phyloP scores from a whole-genome alignment of 2,888 invertebrate genomes.

The Craniophora ligustri region DNA sequence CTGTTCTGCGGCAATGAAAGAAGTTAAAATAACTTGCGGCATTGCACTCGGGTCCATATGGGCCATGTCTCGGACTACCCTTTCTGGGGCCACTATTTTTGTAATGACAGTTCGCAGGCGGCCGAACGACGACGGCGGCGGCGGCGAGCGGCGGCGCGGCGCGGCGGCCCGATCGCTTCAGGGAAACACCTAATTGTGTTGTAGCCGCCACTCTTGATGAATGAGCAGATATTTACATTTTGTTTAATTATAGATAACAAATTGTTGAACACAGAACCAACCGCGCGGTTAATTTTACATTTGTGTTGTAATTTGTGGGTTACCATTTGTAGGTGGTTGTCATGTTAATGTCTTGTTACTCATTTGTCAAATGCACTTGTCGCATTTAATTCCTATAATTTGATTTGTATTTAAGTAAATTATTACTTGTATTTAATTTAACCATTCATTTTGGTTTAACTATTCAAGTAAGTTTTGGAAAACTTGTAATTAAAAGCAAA shows the following conservation, averaged over 20 bases:
- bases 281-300: background rate
- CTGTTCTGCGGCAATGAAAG: slow-evolving; percentile 66
- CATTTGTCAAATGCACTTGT: background rate
- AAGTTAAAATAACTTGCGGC: slow-evolving; percentile 75
- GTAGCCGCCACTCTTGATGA: slow-evolving; percentile 66
- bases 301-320: background rate
- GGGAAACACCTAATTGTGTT: slow-evolving; percentile 83
- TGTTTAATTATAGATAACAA: slow-evolving; percentile 46
- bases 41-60: slow-evolving; percentile 78
- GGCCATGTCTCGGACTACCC: slow-evolving; percentile 82
- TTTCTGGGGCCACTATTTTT: slow-evolving; percentile 87
- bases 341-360: slow-evolving; percentile 1
- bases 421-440: too few species aligned
- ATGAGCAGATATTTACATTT: slow-evolving; percentile 61
- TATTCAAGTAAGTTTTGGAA: too few species aligned
- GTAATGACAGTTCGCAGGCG: slow-evolving; percentile 87
- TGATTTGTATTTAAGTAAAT: too few species aligned
- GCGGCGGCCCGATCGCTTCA: slow-evolving; percentile 63
- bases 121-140: slow-evolving; percentile 59
- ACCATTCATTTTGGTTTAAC: too few species aligned
- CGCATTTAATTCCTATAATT: too few species aligned
- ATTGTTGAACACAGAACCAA: slow-evolving; percentile 12
- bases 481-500: too few species aligned
- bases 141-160: too few species aligned
- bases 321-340: too few species aligned